Base-by-base conservation (phyloP, 2,888 invertebrate genomes). In the Bellardia pandia region DNA sequence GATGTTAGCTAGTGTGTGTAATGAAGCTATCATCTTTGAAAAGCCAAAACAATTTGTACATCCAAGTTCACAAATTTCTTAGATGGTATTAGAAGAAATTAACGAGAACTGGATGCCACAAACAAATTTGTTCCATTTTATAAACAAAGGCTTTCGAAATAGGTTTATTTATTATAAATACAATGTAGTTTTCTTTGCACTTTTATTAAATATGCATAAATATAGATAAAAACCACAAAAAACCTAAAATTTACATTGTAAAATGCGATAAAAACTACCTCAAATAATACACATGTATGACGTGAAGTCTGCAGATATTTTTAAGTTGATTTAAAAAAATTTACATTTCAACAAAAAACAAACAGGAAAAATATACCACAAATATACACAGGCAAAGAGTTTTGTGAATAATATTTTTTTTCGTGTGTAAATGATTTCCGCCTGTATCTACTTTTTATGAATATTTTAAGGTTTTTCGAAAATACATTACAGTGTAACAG, bases 341-440 rank as follows among this genome's bases (percentile, higher is more conserved):
- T 74, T 64, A 37, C 64, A 81, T 81, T 69, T 48, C 51, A 33
- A 14, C 7, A 33, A 72, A 53, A 16, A 53, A n/a, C 3, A 7
- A 45, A 45, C 9, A 45, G 11, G 13, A 45, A 11, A 14, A 23
- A 23, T 60, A 16, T 16, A 62, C 23, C 13, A 51, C 3, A 74
- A 37, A 66, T 37, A 45, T 0, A 74, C 37, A 37, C 37, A 66
- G 16, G 14, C 16, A 68, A 33, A 16, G 13, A 48, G 14, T 33
- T 62, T 64, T 33, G 8, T 68, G n/a, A 2, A 75, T 58, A 42
- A 16, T 66, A 33, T 53, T 9, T 14, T 13, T 53, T 13, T 53
- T 53, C 42, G 9, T 72, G 40, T 78, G 58, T 42, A 78, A 85
- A 75, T 79, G 69, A 69, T 69, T 75, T 85, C 62, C 64, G 56